Evolutionary conservation across 2,797 vertebrate species (phyloP).

Genomic region (Sorex maritimensis): DNA sequence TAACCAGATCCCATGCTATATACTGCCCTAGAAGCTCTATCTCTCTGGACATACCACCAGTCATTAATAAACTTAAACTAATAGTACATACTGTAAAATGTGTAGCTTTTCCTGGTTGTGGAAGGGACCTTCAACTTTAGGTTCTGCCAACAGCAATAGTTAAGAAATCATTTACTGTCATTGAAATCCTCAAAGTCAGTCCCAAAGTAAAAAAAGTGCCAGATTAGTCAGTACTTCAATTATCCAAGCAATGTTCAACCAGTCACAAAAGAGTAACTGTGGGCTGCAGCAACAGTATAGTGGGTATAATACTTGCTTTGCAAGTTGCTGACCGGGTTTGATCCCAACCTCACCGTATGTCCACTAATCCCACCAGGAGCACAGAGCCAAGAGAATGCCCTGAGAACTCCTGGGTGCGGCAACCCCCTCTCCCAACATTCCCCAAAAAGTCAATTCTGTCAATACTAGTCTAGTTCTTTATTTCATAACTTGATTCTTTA

Average conservation of each 20-base stretch:
- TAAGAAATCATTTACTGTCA: conserved; percentile 79
- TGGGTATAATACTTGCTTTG: too few species aligned
- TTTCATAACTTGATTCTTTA: conserved; percentile 64
- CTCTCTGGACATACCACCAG: conserved; percentile 60
- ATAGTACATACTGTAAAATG: conserved; percentile 85
- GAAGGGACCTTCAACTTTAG: conserved; percentile 83
- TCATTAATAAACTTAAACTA: conserved; percentile 73
- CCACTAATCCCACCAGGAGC: too few species aligned
- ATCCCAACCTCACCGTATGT: too few species aligned
- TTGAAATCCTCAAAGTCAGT: conserved; percentile 61
- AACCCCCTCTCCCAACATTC: too few species aligned
- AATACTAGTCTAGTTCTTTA: conserved; percentile 9
- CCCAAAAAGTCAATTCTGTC: neutral
- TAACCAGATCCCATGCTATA: conserved; percentile 77
- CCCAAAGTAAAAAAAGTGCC: conserved; percentile 66
- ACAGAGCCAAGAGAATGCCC: too few species aligned
- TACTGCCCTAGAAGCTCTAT: conserved; percentile 66
- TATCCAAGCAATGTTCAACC: conserved; percentile 20
- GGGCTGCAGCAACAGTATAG: too few species aligned
- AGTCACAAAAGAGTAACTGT: neutral
- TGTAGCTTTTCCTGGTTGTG: conserved; percentile 79
- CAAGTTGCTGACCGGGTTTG: too few species aligned
- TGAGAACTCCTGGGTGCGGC: too few species aligned
- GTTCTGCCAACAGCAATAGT: conserved; percentile 84
- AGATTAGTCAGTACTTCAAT: conserved; percentile 51